Base-by-base conservation (phyloP, 1,140 invertebrate species). In the Cotesia glomerata region DNA sequence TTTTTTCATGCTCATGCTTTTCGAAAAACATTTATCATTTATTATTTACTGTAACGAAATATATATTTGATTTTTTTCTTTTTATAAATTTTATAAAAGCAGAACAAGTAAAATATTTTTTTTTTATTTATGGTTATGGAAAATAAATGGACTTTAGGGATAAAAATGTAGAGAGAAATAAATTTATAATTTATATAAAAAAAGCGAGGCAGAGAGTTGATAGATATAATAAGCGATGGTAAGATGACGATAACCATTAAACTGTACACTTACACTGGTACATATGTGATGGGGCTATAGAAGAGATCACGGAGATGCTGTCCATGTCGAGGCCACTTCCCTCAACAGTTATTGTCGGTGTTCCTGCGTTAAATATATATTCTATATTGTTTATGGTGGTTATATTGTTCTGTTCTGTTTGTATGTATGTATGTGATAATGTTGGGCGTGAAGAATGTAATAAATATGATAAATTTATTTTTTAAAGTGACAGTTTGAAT, bases 261-360 rank as follows among this genome's bases (percentile, higher is more conserved):
- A 77, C 74, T 79, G 81, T 78, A 79, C 81, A 91, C 93, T 93
- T 89, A 94, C 93, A 89, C 90, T 94, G 92, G 85, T 94, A 94
- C 83, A 93, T 91, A 82, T 94, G 92, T 74, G 93, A 91, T 74
- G 90, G 88, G 72, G 90, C 90, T 76, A 92, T 90, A 67, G 92
- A 93, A 61, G 92, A 93, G 72, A 93, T 90, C 68, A 94, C 88
- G 54, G 92, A 93, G 75, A 92, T 90, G 72, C 90, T 91, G 86
- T 94, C 93, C 78, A 92, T 91, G 81, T 94, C 93, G 79, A 92
- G 89, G 72, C 90, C 89, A 81, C 90, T 90, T 82, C 88, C 82
- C 77, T 90, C 89, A 76, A 91, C 84, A 54, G 91, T 89, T 75
- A 92, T 92, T 68, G 92, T 92, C 34, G 92, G 91, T 14, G 90